Evolutionary conservation across 2,888 invertebrate genomes (phyloP), one percentile per base, ranked within the genome.

Genomic region (Ophion costatus): DNA sequence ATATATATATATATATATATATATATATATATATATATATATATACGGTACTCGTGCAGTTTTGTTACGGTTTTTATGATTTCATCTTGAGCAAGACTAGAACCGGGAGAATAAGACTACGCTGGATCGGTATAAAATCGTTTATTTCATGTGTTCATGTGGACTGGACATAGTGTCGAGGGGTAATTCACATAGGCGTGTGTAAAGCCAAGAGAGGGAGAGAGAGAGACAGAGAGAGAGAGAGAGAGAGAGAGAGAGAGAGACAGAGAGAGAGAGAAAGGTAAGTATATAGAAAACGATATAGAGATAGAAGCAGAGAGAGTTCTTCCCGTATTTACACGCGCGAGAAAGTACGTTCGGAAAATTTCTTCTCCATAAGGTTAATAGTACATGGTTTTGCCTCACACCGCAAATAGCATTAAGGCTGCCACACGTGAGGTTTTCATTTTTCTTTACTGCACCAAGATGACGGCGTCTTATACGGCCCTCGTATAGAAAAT

Each of bases 261-360:
- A 20, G 24, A 24, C 20, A 20, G 20, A 73, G 20, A 59, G 20
- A 56, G 33, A n/a, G 57, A 57, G 57, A 57, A 10, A 57, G 33
- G 14, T 14, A 4, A 14, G 45, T 14, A 45, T 45, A 45, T 45
- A 14, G 45, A 45, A 45, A 45, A 45, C 45, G 45, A 45, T 45
- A 45, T 45, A 45, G 45, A 45, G 4, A 14, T 14, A 74, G 45
- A 71, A 29, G 56, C n/a, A 33, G 71, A 70, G 70, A 70, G 70
- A 70, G 56, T 56, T 70, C 70, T 70, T 29, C 69, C 70, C 24
- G 29, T 63, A 69, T 20, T 61, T 33, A 45, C 67, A 61, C 56
- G 42, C 14, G 22, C 78, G 75, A 75, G 79, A 83, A 75, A 83
- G 75, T 83, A 83, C 73, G 20, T 14, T 64, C 17, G 42, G 59